Evolutionary conservation across 1,140 invertebrate genomes (phyloP), one percentile per base, ranked within the genome.

Genomic region (Apis dorsata): DNA sequence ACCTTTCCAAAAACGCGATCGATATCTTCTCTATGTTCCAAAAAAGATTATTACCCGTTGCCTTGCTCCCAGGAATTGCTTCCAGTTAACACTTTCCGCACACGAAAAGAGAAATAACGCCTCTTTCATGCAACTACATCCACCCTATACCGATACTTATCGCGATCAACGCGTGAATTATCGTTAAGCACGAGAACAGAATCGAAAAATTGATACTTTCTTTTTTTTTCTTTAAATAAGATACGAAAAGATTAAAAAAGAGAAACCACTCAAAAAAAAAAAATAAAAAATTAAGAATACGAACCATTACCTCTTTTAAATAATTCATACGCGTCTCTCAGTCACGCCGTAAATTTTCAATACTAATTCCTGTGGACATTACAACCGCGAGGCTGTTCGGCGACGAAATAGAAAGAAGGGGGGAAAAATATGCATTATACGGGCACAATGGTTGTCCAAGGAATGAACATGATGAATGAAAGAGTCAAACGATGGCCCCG

Each of bases 391-490:
- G n/a, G n/a, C 44, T 49, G n/a, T 60, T 79, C 79, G 28, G 63
- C 63, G 65, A 21, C n/a, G 34, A 66, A 77, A 66, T 63, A 77
- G 75, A 79, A 71, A 66, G 72, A 12, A 13, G 24, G 19, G 34
- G 17, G 49, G 49, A 63, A 57, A 88, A 88, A 75, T 82, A 78
- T 70, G 57, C 79, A 80, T 84, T 83, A 59, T 74, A 60, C 75
- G 76, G 79, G 51, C 57, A 85, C 86, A 85, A 85, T 85, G 60
- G 17, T 79, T 76, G 75, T 83, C 79, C 79, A 79, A 76, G 71
- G 79, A 88, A 82, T 69, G 86, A 87, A 79, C 76, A 85, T 82
- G 83, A 87, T 88, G 86, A 88, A 87, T 87, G 86, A 87, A 85
- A 88, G 86, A 85, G 86, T 87, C 73, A 86, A 87, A 79, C 75